Conservation (phyloP, 1,140 invertebrate genomes). For the Diabrotica virgifera region DNA sequence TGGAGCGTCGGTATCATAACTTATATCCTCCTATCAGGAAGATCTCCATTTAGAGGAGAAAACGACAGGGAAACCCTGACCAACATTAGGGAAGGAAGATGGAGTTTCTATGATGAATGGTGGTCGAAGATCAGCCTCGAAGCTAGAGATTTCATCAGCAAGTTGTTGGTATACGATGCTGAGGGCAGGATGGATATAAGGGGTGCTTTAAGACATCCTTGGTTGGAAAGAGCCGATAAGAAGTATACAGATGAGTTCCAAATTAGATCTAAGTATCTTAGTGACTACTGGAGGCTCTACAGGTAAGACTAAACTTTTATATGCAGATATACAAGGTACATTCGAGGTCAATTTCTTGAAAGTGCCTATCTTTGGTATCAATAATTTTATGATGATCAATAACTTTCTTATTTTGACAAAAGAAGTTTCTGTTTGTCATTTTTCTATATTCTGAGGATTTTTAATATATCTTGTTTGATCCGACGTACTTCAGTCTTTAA, state of each 20-base stretch:
- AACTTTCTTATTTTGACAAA: no score
- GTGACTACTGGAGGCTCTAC: slow-evolving; percentile 73
- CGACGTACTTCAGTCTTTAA: no score
- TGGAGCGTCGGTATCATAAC: slow-evolving; percentile 92
- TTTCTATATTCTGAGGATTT: no score
- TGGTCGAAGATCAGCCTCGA: slow-evolving; percentile 69
- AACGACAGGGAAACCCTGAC: slow-evolving; percentile 87
- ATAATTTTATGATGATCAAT: no score
- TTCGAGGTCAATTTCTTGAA: background rate
- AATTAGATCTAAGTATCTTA: slow-evolving; percentile 71
- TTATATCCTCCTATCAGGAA: slow-evolving; percentile 79
- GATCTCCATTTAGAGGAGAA: slow-evolving; percentile 77
- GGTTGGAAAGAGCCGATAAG: slow-evolving; percentile 74
- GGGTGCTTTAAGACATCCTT: slow-evolving; percentile 78
- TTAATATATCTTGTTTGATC: no score
- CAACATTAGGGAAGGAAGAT: slow-evolving; percentile 55
- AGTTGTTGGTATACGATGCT: slow-evolving; percentile 69
- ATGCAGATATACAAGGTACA: background rate
- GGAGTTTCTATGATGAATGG: slow-evolving; percentile 61
- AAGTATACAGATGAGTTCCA: slow-evolving; percentile 62
- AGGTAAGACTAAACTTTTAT: slow-evolving; percentile 48
- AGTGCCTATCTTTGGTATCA: background rate
- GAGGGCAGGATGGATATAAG: slow-evolving; percentile 77
- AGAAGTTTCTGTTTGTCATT: no score
- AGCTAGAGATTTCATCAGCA: slow-evolving; percentile 84